These are phyloP conservation scores for Mesocricetus auratus DNA, from an alignment of 2,113 vertebrate species.

Conservation along the genomic window DNA sequence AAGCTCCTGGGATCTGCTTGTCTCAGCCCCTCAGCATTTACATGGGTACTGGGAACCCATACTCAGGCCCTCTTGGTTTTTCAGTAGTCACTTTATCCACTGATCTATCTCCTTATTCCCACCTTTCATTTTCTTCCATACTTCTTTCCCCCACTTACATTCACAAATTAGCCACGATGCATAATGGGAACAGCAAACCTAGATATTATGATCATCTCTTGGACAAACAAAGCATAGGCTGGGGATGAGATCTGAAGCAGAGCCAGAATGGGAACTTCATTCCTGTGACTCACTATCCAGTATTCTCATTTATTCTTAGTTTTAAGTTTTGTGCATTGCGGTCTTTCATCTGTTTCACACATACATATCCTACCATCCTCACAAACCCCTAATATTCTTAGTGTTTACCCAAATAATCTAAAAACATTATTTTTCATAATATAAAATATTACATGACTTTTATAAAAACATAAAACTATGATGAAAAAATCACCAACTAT, in stretches of 20 bases:
- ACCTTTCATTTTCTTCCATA: background rate
- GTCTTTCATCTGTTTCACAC: background rate
- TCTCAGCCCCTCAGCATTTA: background rate
- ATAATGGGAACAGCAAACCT: background rate
- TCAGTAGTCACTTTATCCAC: background rate
- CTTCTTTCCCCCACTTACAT: background rate
- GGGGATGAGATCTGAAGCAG: background rate
- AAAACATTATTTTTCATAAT: background rate
- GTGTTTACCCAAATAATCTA: background rate
- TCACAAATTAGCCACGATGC: background rate
- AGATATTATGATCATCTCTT: background rate
- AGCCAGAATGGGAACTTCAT: background rate
- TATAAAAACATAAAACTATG: background rate
- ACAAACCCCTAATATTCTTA: background rate
- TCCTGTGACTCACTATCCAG: background rate
- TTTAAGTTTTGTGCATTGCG: background rate
- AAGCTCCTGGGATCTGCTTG: background rate
- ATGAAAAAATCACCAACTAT: background rate
- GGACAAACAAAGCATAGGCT: background rate
- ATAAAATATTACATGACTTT: background rate
- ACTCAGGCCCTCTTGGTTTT: background rate
- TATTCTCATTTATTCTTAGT: background rate
- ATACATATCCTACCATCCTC: no score
- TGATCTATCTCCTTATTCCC: background rate
- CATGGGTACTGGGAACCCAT: background rate